These are phyloP conservation scores for Luperina testacea DNA, from an alignment of 2,888 invertebrate species.

Conservation along the genomic window DNA sequence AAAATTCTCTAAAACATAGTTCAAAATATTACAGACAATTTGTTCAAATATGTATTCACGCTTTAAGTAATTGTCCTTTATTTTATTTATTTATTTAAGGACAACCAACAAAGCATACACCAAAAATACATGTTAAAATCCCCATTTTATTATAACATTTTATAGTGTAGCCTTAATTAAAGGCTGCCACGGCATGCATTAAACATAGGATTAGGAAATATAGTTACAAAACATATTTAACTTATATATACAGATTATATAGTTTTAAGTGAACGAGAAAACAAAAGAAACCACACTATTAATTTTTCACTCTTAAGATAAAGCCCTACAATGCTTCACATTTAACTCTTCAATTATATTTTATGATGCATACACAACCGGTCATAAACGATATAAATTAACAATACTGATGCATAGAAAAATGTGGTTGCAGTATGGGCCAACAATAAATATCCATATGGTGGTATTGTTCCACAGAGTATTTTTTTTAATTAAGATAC, in stretches of 20 bases:
- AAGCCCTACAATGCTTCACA: slow-evolving; percentile 13
- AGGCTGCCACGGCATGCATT: too few relatives aligned
- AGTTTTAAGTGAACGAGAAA: too few relatives aligned
- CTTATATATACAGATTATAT: too few relatives aligned
- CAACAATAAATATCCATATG: slow-evolving; percentile 21
- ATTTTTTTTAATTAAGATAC: slow-evolving; percentile 50
- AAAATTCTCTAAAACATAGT: neutral
- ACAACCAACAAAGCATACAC: too few relatives aligned
- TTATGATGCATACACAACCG: slow-evolving; percentile 35
- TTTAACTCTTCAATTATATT: slow-evolving; percentile 34
- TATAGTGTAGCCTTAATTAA: too few relatives aligned
- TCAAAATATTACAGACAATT: neutral
- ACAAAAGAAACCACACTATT: too few relatives aligned
- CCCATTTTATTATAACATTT: too few relatives aligned
- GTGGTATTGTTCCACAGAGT: slow-evolving; percentile 24
- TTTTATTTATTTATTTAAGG: too few relatives aligned
- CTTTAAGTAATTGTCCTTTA: neutral
- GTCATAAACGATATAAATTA: slow-evolving; percentile 33
- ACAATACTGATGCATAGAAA: slow-evolving; percentile 39
- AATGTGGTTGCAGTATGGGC: slow-evolving; percentile 39
- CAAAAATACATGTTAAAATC: too few relatives aligned
- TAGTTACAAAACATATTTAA: too few relatives aligned
- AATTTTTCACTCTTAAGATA: too few relatives aligned
- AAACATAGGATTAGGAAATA: too few relatives aligned
- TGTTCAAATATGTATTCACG: neutral